phyloP scores from a whole-genome alignment of 2,113 vertebrate genomes.

The Corythaixoides concolor region DNA sequence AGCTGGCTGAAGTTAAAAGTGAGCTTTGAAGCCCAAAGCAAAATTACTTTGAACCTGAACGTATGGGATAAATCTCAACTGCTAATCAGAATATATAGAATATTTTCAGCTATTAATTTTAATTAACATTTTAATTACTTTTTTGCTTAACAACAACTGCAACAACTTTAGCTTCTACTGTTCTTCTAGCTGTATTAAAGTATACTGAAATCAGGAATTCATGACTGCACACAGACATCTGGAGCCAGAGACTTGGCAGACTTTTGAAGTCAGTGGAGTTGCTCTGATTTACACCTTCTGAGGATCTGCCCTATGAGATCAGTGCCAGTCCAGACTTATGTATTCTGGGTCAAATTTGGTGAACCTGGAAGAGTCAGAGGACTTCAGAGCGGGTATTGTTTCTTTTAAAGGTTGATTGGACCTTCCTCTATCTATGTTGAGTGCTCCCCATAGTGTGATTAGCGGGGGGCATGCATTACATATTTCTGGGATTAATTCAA shows the following conservation, averaged over 20 bases:
- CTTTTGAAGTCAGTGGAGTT: conserved; percentile 14
- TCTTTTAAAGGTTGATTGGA: neutral
- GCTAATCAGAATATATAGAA: conserved; percentile 4
- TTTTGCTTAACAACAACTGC: neutral
- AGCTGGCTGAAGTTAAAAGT: conserved; percentile 51
- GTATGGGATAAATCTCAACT: neutral
- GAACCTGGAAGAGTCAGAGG: conserved; percentile 11
- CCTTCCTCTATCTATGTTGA: neutral
- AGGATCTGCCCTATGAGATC: conserved; percentile 25
- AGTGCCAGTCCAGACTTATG: neutral
- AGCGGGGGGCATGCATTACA: neutral
- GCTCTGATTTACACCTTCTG: conserved; percentile 40
- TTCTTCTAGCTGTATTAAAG: neutral
- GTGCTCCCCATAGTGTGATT: conserved; percentile 3
- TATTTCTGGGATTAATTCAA: conserved; percentile 33
- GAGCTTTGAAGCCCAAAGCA: conserved; percentile 26
- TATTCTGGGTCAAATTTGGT: conserved; percentile 2
- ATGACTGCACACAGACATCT: neutral
- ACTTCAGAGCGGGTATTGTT: neutral
- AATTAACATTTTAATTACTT: neutral
- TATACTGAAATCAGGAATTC: neutral
- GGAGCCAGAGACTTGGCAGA: neutral
- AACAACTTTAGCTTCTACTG: neutral
- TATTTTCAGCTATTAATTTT: conserved; percentile 17
- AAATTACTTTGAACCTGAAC: conserved; percentile 37